Percentiles rank a stretch among this genome's conserved stretches.
Evolutionary conservation across 2,113 vertebrate species (phyloP).

Genomic region (Rhea pennata): DNA sequence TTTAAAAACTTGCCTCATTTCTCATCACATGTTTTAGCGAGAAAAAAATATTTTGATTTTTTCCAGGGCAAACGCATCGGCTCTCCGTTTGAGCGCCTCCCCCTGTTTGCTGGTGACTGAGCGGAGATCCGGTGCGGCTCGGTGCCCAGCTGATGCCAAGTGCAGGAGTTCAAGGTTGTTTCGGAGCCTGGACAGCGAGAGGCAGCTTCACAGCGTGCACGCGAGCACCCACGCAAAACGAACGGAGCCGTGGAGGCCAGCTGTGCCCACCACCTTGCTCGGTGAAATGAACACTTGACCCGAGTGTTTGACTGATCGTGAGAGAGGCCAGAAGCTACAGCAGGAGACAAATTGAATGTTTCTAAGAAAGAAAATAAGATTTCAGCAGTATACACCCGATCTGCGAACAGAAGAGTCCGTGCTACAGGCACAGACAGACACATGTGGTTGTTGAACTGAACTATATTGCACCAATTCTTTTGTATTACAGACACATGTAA

Average conservation of each 20-base stretch:
- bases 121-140: neutral
- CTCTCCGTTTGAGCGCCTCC: neutral
- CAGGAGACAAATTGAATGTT: neutral
- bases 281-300: neutral
- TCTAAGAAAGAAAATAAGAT: neutral
- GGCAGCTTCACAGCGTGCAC: neutral
- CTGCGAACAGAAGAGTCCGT: neutral
- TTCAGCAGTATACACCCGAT: rapidly evolving
- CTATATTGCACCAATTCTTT: neutral
- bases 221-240: neutral
- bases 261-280: neutral
- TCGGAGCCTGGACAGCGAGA: neutral
- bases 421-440: neutral
- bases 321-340: neutral
- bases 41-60: neutral
- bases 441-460: neutral
- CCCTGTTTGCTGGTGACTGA: no score
- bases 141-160: neutral
- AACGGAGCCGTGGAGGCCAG: rapidly evolving
- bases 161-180: rapidly evolving
- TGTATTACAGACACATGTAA: neutral
- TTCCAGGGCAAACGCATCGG: no score
- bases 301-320: neutral
- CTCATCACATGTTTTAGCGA: neutral
- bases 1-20: neutral